Percentiles rank a stretch among this genome's conserved stretches.
Conservation (phyloP, 2,113 vertebrate genomes). For the Colossoma macropomum region DNA sequence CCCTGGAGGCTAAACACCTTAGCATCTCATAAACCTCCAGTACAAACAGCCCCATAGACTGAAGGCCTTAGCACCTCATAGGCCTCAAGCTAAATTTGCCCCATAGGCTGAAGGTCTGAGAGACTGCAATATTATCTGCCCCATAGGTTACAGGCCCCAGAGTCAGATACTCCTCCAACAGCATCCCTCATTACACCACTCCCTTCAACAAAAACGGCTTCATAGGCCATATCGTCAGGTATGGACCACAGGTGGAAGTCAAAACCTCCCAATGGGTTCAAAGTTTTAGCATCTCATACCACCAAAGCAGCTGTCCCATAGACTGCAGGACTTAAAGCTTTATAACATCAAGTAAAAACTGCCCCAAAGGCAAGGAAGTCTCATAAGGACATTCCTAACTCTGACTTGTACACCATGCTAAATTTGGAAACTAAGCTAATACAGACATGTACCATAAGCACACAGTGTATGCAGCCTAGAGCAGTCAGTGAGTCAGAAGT, state of each 20-base stretch:
- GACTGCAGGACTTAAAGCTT: too few relatives aligned
- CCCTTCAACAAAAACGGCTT: too few relatives aligned
- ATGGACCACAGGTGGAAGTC: too few relatives aligned
- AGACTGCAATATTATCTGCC: not conserved
- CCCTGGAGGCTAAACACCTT: not conserved
- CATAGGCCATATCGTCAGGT: not conserved
- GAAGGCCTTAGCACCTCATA: not conserved
- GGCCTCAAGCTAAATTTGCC: constrained; percentile 12
- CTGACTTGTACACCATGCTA: not conserved
- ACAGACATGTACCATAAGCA: not conserved
- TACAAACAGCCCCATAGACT: not conserved
- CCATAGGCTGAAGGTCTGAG: not conserved
- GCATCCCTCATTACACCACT: too few relatives aligned
- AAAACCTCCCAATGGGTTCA: not conserved
- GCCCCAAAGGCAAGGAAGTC: not conserved
- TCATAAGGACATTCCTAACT: constrained; percentile 2
- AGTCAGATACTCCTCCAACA: not conserved
- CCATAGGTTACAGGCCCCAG: not conserved
- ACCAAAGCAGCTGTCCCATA: not conserved
- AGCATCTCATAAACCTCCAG: not conserved
- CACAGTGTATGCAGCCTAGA: not conserved
- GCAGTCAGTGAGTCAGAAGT: not conserved
- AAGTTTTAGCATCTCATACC: not conserved
- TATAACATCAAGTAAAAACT: not conserved
- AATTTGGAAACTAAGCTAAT: not conserved